Base-by-base conservation (phyloP, 2,888 invertebrate genomes). In the Phyto melanocephala region DNA sequence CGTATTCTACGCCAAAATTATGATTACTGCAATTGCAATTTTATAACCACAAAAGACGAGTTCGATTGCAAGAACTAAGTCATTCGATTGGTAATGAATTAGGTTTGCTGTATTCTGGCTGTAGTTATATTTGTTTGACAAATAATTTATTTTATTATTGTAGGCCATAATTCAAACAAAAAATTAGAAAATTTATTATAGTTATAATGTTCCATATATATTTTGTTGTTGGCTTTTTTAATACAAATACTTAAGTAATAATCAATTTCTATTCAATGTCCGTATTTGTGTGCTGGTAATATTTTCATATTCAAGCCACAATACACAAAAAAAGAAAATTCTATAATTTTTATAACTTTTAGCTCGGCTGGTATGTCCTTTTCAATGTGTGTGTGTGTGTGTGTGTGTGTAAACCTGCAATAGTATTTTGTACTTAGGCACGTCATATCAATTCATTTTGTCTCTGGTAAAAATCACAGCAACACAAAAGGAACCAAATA, bases 371-470 rank as follows among this genome's bases (percentile, higher is more conserved):
- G n/a, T n/a, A n/a, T n/a, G n/a, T n/a, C n/a, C n/a, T n/a, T n/a
- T n/a, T n/a, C n/a, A n/a, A n/a, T n/a, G n/a, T n/a, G n/a, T n/a
- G n/a, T n/a, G n/a, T n/a, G n/a, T n/a, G n/a, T n/a, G n/a, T n/a
- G n/a, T 11, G 8, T 13, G 33, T 2, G 5, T 17, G 10, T 58
- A 24, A 10, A 17, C 33, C 15, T 52, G 42, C 50, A 40, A 37
- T 60, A 62, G 54, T 67, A 74, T 75, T 70, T 81, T 70, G 58
- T 45, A 58, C 74, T 70, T 60, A 70, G 42, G 63, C 78, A 81
- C 74, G 74, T 81, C 81, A 78, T 74, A 65, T 70, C 74, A 78
- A 81, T 78, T 81, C 74, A 65, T 78, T 78, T 78, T 54, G 68
- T 75, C 63, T 78, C 70, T 75, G 63, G 65, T 75, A 58, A 40